Evolutionary conservation across 2,113 vertebrate genomes (phyloP).

Genomic region (Macroglossus sobrinus): DNA sequence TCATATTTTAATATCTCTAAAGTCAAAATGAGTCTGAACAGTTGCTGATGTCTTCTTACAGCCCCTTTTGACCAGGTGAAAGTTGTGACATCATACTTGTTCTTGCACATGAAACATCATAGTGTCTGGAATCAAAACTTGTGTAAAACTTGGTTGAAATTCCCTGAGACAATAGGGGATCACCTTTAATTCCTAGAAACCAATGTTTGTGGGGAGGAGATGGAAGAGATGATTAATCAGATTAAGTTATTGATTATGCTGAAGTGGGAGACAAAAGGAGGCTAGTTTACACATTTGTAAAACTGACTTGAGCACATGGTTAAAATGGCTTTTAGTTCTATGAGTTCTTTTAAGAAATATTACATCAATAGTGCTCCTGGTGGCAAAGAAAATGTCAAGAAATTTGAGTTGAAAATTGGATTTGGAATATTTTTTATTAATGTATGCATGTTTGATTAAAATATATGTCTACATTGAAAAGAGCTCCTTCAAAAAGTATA

Average conservation of each 20-base stretch:
- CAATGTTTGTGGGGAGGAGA: neutral
- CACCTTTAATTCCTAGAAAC: slow-evolving; percentile 13
- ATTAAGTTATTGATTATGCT: slow-evolving; percentile 14
- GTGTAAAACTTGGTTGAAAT: neutral
- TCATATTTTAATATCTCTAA: slow-evolving; percentile 17
- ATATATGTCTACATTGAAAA: slow-evolving; percentile 21
- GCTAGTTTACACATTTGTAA: neutral
- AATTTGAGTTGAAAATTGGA: slow-evolving; percentile 9
- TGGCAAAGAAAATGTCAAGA: neutral
- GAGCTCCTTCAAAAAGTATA: slow-evolving; percentile 19
- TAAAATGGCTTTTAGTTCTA: slow-evolving; percentile 1
- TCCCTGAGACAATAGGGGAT: neutral
- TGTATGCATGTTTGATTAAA: slow-evolving; percentile 26
- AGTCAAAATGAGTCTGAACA: neutral
- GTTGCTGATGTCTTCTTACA: neutral
- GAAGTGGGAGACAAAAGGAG: neutral
- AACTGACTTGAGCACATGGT: neutral
- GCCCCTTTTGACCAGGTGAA: neutral
- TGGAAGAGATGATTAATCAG: neutral
- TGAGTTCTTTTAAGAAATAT: slow-evolving; percentile 18
- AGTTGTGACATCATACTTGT: neutral
- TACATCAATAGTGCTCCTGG: neutral
- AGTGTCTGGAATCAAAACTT: slow-evolving; percentile 23
- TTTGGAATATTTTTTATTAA: slow-evolving; percentile 22
- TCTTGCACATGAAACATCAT: neutral